These are phyloP conservation scores for Dryoscopus gambensis DNA, from an alignment of 2,113 vertebrate species.

Conservation along the genomic window DNA sequence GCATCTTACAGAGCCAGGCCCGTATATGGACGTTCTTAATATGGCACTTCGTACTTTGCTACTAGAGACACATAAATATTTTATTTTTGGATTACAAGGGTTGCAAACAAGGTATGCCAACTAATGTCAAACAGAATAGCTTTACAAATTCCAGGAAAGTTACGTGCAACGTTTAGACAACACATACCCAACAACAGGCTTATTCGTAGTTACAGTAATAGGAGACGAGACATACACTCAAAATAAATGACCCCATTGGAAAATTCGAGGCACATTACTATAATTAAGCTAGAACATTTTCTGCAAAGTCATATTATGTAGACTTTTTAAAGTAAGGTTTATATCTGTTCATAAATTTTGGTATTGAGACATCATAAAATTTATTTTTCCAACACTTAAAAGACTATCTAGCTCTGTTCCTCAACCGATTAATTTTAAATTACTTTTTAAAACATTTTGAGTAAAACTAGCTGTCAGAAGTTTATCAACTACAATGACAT, in stretches of 20 bases:
- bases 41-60: constrained; percentile 41
- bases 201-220: constrained; percentile 55
- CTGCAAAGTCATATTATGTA: constrained; percentile 23
- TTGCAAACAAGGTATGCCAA: constrained; percentile 63
- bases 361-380: neutral
- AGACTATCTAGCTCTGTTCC: neutral
- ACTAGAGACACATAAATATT: constrained; percentile 66
- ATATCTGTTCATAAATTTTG: neutral
- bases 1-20: constrained; percentile 12
- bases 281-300: constrained; percentile 65
- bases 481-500: neutral
- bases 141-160: constrained; percentile 65
- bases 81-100: constrained; percentile 63
- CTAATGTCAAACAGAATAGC: constrained; percentile 64
- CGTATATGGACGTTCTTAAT: constrained; percentile 59
- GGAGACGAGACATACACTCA: constrained; percentile 50
- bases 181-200: constrained; percentile 58
- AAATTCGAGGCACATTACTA: constrained; percentile 52
- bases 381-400: neutral
- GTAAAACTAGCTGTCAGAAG: neutral
- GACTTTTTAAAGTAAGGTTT: constrained; percentile 6
- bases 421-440: neutral
- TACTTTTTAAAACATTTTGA: neutral
- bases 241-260: constrained; percentile 64
- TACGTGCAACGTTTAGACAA: constrained; percentile 48